A percentile compares a stretch with the other conserved stretches of the same genome.
These are phyloP conservation scores for Oreonectes daqikongensis DNA, from an alignment of 2,797 vertebrate genomes.

Conservation along the genomic window DNA sequence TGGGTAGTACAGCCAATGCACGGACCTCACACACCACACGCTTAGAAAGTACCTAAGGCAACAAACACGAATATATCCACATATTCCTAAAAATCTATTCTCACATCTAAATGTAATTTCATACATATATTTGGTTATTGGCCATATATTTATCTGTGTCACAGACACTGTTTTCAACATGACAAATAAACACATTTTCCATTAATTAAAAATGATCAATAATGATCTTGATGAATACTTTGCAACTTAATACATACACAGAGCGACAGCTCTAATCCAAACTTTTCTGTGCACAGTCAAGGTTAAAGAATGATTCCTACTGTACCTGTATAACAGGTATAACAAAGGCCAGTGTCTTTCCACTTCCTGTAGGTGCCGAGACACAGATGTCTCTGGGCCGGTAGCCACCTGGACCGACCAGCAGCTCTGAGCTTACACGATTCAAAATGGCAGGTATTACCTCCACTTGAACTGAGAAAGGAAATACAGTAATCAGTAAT, in stretches of 20 bases:
- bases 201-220: too few species aligned
- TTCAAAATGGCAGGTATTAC: conserved; percentile 90
- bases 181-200: too few species aligned
- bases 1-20: conserved; percentile 88
- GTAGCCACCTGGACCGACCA: conserved; percentile 86
- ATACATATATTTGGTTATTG: not conserved
- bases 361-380: conserved; percentile 94
- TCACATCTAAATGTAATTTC: not conserved
- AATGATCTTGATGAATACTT: not conserved
- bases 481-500: not conserved
- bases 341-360: conserved; percentile 93
- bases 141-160: too few species aligned
- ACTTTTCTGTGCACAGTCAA: not conserved
- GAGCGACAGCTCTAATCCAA: not conserved
- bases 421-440: conserved; percentile 73
- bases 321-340: conserved; percentile 86
- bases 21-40: conserved; percentile 86
- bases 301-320: conserved; percentile 64
- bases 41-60: conserved; percentile 78
- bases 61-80: conserved; percentile 1
- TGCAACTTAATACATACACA: not conserved
- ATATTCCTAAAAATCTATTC: not conserved
- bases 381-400: conserved; percentile 90
- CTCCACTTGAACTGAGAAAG: conserved; percentile 84
- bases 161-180: too few species aligned